Evolutionary conservation across 2,797 vertebrate species (phyloP).

Genomic region (Halcyon chelicuti): DNA sequence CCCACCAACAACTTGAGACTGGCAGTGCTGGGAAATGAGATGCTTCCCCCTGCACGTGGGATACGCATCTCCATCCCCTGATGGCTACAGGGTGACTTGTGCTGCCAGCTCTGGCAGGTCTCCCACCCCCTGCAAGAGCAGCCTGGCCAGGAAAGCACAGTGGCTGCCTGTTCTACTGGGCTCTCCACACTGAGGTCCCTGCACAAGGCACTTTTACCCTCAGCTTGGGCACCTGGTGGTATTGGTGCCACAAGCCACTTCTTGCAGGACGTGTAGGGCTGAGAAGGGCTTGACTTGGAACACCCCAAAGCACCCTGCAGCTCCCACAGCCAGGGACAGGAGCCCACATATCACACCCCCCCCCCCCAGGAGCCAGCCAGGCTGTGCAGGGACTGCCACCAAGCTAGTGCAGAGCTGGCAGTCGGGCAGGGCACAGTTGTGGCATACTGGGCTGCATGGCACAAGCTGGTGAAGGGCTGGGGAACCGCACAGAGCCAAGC

Average conservation of each 20-base stretch:
- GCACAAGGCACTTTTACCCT: not conserved
- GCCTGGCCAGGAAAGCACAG: not conserved
- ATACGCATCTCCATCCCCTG: accelerated
- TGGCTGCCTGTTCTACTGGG: not conserved
- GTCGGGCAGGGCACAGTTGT: not conserved
- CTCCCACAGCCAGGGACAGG: not conserved
- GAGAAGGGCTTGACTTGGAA: not conserved
- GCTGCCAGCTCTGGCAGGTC: not conserved
- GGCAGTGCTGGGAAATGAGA: not conserved
- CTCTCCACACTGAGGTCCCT: not conserved
- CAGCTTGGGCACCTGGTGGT: not conserved
- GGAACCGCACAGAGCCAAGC: not conserved
- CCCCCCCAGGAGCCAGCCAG: accelerated
- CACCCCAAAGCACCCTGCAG: not conserved
- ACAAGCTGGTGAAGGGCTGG: not conserved
- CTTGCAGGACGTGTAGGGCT: not conserved
- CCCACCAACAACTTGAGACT: not conserved
- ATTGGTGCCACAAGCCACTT: not conserved
- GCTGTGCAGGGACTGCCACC: not conserved
- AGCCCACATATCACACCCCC: not conserved
- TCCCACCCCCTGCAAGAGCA: no score
- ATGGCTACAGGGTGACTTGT: accelerated
- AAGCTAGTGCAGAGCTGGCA: not conserved
- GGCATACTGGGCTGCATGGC: not conserved
- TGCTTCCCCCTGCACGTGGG: not conserved